Evolutionary conservation across 1,140 invertebrate species (phyloP).

Genomic region (Gryllus bimaculatus): DNA sequence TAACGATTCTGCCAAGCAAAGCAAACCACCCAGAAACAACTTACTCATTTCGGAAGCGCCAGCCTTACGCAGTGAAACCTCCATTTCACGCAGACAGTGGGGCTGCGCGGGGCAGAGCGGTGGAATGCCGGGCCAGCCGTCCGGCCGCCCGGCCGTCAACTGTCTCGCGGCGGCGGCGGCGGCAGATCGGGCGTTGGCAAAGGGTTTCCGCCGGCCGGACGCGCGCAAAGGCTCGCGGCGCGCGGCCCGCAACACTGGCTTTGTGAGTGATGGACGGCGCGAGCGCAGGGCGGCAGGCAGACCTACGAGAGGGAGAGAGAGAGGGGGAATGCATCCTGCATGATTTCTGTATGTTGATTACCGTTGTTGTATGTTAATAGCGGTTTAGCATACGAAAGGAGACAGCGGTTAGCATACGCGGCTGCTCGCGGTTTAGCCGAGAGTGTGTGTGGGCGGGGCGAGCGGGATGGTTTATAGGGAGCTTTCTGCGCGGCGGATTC

Average conservation of each 20-base stretch:
- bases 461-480: background rate
- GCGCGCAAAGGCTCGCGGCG: background rate
- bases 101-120: no score
- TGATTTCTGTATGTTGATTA: constrained; percentile 1
- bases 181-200: background rate
- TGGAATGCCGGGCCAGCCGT: background rate
- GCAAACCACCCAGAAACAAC: no score
- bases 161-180: background rate
- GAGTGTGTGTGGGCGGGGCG: background rate
- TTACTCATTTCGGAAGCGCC: no score
- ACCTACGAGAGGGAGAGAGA: background rate
- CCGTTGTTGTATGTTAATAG: background rate
- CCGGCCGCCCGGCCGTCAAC: background rate
- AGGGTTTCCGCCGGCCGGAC: background rate
- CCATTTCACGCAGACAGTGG: background rate
- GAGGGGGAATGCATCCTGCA: background rate
- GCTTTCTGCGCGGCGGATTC: background rate
- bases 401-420: background rate
- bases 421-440: background rate
- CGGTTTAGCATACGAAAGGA: background rate
- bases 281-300: background rate
- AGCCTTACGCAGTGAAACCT: background rate
- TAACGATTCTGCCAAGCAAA: no score
- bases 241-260: no score
- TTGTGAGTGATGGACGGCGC: background rate